Conservation (phyloP, 2,888 invertebrate species). For the Rotaria macrura region DNA sequence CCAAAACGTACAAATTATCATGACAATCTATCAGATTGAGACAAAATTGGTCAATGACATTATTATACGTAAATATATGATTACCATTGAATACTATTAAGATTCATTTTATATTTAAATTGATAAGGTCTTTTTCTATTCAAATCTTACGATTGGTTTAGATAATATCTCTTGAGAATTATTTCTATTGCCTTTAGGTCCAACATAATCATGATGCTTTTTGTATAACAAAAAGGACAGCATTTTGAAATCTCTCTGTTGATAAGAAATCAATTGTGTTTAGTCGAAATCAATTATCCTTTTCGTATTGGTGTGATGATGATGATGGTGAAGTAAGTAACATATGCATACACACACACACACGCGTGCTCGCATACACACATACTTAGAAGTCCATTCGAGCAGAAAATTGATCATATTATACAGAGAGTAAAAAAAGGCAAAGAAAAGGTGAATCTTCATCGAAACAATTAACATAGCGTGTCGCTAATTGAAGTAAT, state of each 20-base stretch:
- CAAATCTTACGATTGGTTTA: not conserved
- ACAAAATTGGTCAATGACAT: too few relatives aligned
- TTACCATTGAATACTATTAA: not conserved
- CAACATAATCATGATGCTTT: not conserved
- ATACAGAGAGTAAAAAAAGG: not conserved
- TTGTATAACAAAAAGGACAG: not conserved
- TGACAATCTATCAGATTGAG: too few relatives aligned
- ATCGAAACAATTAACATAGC: not conserved
- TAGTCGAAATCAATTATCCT: not conserved
- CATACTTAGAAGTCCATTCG: not conserved
- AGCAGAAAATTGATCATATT: slow-evolving; percentile 1
- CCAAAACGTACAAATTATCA: too few relatives aligned
- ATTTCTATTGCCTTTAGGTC: not conserved
- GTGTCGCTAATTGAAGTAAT: not conserved
- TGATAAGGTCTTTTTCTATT: not conserved
- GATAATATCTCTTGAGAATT: not conserved
- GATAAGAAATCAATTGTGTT: not conserved
- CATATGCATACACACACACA: too few relatives aligned
- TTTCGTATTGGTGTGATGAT: not conserved
- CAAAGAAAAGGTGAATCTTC: not conserved
- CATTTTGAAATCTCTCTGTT: not conserved
- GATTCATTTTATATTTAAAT: not conserved
- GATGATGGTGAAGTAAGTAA: not conserved
- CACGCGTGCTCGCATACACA: too few relatives aligned
- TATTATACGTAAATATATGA: not conserved